Evolutionary conservation across 1,140 invertebrate genomes (phyloP), one percentile per base, ranked within the genome.

Genomic region (Leptoteleia sp.): DNA sequence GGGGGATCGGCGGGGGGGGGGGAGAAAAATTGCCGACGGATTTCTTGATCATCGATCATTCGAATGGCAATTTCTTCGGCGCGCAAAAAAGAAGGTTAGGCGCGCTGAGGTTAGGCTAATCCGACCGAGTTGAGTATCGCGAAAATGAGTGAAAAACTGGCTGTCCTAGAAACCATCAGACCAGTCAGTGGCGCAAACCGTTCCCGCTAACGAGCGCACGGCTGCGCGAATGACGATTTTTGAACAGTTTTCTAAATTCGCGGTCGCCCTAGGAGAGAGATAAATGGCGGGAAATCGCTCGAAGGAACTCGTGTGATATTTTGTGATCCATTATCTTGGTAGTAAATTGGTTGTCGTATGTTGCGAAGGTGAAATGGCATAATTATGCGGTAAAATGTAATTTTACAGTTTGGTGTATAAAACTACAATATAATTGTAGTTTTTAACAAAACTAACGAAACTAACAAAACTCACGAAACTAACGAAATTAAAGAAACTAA

Each of bases 71-170:
- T 84, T 79, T 82, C 79, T 80, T 83, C 75, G 43, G 15, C 17
- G 12, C 38, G 67, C 75, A 76, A 78, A 79, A 83, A 85, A 85
- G 79, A 85, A 85, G 84, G 83, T 78, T 81, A 77, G 79, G 68
- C 54, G 16, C 29, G 54, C 11, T 54, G 52, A 76, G 61, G 71
- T 82, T 85, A 83, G 83, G 81, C 82, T 79, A 81, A 76, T 71
- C 52, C 64, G 72, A 55, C 62, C 65, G 70, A 81, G 65, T 76
- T 75, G 77, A 72, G 75, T 82, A 80, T 80, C 81, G 81, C 81
- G 83, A 86, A 86, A 86, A 85, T 84, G 79, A 72, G 31, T 84
- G 83, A 85, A 86, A 86, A 86, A 86, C 83, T 85, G 70, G 84
- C 79, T 86, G 83, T 84, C 83, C 83, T 86, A 86, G 84, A 86